A percentile compares a stretch with the other conserved stretches of the same genome.
Evolutionary conservation across 1,140 invertebrate genomes (phyloP).

Genomic region (Aphis gossypii): DNA sequence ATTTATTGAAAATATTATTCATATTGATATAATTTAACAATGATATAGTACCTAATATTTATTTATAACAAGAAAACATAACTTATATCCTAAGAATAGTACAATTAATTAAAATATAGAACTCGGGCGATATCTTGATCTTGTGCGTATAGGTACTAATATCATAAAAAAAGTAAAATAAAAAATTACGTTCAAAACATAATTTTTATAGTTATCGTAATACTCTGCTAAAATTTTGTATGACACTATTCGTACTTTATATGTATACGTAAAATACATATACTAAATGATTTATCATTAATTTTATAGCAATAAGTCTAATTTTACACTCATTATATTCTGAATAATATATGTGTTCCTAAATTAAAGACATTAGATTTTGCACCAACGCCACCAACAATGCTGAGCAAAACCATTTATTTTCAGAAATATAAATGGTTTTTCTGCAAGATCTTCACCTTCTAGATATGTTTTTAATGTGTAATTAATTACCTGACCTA

Average conservation of each 20-base stretch:
- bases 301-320: neutral
- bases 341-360: neutral
- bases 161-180: neutral
- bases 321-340: too few relatives aligned
- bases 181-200: neutral
- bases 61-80: neutral
- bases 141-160: neutral
- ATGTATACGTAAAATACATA: too few relatives aligned
- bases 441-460: too few relatives aligned
- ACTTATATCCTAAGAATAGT: neutral
- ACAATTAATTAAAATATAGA: neutral
- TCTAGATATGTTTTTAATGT: neutral
- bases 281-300: too few relatives aligned
- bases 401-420: neutral
- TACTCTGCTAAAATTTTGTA: neutral
- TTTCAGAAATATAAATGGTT: too few relatives aligned
- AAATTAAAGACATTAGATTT: neutral
- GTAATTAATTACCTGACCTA: neutral
- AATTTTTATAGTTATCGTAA: neutral
- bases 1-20: neutral
- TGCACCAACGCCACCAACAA: neutral
- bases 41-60: neutral
- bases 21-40: neutral
- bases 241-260: too few relatives aligned
- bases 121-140: neutral